phyloP scores from a whole-genome alignment of 2,888 invertebrate genomes.

The Sarcophaga caerulescens region DNA sequence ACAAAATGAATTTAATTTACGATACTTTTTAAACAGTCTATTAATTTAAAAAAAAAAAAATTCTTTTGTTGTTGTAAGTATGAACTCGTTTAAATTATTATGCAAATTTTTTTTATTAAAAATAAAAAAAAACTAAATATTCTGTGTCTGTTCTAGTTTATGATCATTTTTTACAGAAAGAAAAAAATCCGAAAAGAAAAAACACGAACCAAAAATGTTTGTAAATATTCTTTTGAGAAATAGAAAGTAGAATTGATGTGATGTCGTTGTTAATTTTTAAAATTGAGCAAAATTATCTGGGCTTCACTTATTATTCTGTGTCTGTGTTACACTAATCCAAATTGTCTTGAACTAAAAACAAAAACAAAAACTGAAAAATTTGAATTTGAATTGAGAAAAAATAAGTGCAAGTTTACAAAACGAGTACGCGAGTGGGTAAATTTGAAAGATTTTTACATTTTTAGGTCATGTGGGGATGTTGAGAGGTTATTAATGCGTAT shows the following conservation, averaged over 20 bases:
- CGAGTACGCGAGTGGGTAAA: background rate
- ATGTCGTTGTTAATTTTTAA: conserved; percentile 48
- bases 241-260: too few species aligned
- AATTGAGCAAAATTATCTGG: conserved; percentile 64
- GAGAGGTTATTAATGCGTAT: conserved; percentile 19
- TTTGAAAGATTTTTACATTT: background rate
- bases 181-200: background rate
- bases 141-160: conserved; percentile 50
- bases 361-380: conserved; percentile 19
- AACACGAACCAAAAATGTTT: background rate
- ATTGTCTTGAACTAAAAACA: conserved; percentile 22
- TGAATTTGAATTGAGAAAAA: conserved; percentile 5
- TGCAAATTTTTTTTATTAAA: conserved; percentile 20
- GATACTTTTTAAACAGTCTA: too few species aligned
- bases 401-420: conserved; percentile 39
- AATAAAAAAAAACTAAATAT: background rate
- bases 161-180: conserved; percentile 35
- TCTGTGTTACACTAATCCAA: conserved; percentile 38
- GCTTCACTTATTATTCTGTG: background rate
- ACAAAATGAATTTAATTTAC: too few species aligned
- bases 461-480: conserved; percentile 62
- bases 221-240: too few species aligned
- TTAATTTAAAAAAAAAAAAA: too few species aligned
- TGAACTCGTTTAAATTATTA: conserved; percentile 36
- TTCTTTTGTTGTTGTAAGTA: background rate